Conservation (phyloP, 2,113 vertebrate species). For the Syngnathus scovelli region DNA sequence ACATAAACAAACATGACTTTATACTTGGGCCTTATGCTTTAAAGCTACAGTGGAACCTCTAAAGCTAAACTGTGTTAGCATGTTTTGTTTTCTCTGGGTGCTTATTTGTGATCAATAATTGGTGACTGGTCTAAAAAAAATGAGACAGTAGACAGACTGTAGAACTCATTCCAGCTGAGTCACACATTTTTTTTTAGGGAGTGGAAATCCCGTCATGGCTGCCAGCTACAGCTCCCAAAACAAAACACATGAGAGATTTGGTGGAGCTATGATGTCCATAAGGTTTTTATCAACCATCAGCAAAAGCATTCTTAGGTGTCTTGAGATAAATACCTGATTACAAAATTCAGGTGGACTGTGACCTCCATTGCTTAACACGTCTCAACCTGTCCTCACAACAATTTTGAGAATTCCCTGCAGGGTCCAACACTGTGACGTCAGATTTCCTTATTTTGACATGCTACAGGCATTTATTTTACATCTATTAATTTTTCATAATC, state of each 20-base stretch:
- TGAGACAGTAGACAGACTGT: slow-evolving; percentile 8
- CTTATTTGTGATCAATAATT: not conserved
- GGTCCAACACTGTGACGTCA: not conserved
- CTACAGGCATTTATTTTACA: not conserved
- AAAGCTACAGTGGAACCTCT: not conserved
- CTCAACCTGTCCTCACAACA: not conserved
- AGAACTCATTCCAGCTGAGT: slow-evolving; percentile 31
- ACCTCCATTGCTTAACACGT: not conserved
- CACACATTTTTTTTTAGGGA: slow-evolving; percentile 22
- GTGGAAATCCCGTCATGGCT: slow-evolving; percentile 10
- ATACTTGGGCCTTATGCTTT: not conserved
- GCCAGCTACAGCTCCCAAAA: not conserved
- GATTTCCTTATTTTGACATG: not conserved
- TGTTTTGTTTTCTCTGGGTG: not conserved
- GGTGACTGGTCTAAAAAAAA: not conserved
- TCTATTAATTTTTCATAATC: no score
- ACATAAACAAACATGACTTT: slow-evolving; percentile 9
- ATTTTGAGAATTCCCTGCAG: not conserved
- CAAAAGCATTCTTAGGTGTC: not conserved
- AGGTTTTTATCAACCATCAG: not conserved
- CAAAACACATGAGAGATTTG: not conserved
- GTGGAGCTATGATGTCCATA: not conserved
- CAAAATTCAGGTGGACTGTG: not conserved
- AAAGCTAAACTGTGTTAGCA: not conserved
- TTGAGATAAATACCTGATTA: not conserved